Conservation (phyloP, 2,888 invertebrate species). For the Copidosoma aretas region DNA sequence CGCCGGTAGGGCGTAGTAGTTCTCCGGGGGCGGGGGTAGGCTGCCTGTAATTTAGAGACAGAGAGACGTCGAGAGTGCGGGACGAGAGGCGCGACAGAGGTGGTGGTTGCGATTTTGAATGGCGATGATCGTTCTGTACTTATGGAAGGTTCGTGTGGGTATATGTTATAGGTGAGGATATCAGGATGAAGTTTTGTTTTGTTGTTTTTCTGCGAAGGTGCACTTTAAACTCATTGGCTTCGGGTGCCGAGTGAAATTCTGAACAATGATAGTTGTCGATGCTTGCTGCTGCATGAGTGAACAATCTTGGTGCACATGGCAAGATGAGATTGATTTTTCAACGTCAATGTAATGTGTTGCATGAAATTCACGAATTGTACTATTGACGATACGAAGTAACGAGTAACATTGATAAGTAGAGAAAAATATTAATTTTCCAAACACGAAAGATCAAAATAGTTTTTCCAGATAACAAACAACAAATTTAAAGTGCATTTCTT, state of each 20-base stretch:
- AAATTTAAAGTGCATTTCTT: neutral
- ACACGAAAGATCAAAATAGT: too few relatives aligned
- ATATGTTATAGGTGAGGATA: too few relatives aligned
- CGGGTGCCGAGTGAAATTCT: neutral
- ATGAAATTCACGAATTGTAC: neutral
- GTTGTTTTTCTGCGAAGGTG: neutral
- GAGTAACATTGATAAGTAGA: neutral
- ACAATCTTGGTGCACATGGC: neutral
- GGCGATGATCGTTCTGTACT: too few relatives aligned
- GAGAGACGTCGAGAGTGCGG: constrained; percentile 26
- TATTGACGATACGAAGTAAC: neutral
- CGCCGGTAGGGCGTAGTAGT: constrained; percentile 67
- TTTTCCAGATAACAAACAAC: neutral
- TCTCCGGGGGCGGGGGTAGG: constrained; percentile 64
- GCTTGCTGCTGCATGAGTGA: neutral
- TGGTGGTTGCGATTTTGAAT: too few relatives aligned
- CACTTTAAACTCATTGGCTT: neutral
- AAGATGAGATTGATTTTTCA: neutral
- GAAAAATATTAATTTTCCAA: neutral
- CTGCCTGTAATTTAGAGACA: constrained; percentile 58
- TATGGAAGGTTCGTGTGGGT: too few relatives aligned
- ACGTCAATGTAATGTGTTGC: too few relatives aligned
- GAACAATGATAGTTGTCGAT: neutral
- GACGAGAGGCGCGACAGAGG: neutral
- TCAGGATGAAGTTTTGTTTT: too few relatives aligned